Conservation (phyloP, 2,797 vertebrate genomes). For the Cyprinella venusta region DNA sequence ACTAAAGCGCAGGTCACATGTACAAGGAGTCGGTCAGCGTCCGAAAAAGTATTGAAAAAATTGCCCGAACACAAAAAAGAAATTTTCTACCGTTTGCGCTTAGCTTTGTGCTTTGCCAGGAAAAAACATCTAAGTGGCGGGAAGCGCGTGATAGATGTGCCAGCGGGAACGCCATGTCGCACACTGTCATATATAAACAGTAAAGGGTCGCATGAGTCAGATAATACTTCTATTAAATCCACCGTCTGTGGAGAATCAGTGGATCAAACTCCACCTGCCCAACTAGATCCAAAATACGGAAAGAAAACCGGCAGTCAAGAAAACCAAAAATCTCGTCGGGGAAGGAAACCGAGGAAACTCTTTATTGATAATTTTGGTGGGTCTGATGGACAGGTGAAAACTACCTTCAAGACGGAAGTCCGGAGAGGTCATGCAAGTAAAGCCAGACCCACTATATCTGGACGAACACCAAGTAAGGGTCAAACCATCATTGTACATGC, state of each 20-base stretch:
- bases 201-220: background rate
- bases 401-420: slow-evolving; percentile 26
- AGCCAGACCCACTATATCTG: background rate
- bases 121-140: background rate
- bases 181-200: slow-evolving; percentile 20
- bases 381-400: slow-evolving; percentile 19
- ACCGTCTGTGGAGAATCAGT: background rate
- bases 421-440: slow-evolving; percentile 2
- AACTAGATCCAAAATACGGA: background rate
- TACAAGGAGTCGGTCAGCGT: background rate
- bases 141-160: background rate
- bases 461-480: slow-evolving; percentile 24
- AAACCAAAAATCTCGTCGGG: background rate
- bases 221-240: background rate
- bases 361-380: slow-evolving; percentile 1
- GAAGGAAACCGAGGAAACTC: slow-evolving; percentile 6
- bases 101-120: slow-evolving; percentile 27
- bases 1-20: background rate
- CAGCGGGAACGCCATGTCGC: background rate
- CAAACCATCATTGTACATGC: background rate
- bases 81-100: slow-evolving; percentile 35
- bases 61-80: slow-evolving; percentile 8
- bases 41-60: background rate
- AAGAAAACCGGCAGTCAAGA: background rate
- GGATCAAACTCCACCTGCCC: background rate